Evolutionary conservation across 1,140 invertebrate species (phyloP), one percentile per base, ranked within the genome.

Genomic region (Bradynema listronoti): DNA sequence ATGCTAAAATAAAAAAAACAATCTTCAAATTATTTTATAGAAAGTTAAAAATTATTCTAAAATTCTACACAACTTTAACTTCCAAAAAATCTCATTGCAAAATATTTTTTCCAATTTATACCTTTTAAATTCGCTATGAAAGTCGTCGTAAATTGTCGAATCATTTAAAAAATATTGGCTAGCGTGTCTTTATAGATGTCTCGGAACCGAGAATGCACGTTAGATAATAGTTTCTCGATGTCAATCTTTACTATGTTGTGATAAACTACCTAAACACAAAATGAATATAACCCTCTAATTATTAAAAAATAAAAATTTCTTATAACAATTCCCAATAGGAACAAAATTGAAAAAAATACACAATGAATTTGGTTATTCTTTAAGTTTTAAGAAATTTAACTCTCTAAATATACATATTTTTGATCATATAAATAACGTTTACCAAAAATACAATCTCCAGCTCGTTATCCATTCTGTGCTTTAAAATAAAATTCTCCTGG

Each of bases 401-500:
- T 63, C 22, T 33, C 11, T 22, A 22, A 19, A 11, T 54, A 41
- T 60, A 52, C 22, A 22, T 42, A 16, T 30, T 19, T 50, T 47
- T 42, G 41, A 29, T 11, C 24, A 24, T 14, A 19, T 19, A 30
- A 49, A 11, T 14, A 45, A 73, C 78, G n/a, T n/a, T 73, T 77
- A 83, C 91, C 58, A 97, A 90, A 84, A 93, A 97, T 24, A 99
- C 86, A 58, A 99, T 81, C 72, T 98, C 94, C 82, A 97, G 94
- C 81, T 99, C 93, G 85, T 99, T 99, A 80, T 99, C 94, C 54
- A 98, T 83, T 80, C 91, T 92, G 71, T 95, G 97, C 73, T 96
- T 90, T 9, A 98, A 80, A 1, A 87, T 87, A 46, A 95, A 80
- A 9, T 88, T 85, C 65, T 92, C 87, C 80, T 92, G 86, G 61